phyloP scores from a whole-genome alignment of 2,888 invertebrate species.

The Marronus borbonicus region DNA sequence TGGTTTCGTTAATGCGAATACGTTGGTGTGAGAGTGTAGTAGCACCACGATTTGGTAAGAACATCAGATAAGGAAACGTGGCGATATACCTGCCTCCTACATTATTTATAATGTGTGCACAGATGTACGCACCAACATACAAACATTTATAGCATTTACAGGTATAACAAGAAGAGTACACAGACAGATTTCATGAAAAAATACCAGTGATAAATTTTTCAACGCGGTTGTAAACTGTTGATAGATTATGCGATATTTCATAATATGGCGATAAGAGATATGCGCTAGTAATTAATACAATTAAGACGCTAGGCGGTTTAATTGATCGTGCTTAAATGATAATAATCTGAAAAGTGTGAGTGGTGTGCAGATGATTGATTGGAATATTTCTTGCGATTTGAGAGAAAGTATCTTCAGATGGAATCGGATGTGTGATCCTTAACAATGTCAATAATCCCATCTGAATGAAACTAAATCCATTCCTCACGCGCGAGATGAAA shows the following conservation, averaged over 20 bases:
- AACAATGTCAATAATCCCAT: no score
- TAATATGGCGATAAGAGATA: constrained; percentile 42
- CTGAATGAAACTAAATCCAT: no score
- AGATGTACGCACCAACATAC: background rate
- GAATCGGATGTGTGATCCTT: background rate
- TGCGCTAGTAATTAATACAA: constrained; percentile 20
- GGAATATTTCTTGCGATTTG: background rate
- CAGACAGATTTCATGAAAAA: constrained; percentile 25
- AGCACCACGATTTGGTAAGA: background rate
- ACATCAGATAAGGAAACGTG: constrained; percentile 36
- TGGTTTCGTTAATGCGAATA: constrained; percentile 33
- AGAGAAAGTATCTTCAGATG: background rate
- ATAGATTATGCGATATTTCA: constrained; percentile 40
- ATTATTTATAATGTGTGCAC: constrained; percentile 17
- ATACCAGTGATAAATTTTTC: constrained; percentile 42
- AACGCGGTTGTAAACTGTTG: constrained; percentile 27
- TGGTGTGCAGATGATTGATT: constrained; percentile 10
- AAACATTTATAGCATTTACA: background rate
- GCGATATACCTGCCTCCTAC: background rate
- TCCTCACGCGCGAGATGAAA: no score
- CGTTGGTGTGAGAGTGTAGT: background rate
- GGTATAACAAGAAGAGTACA: constrained; percentile 30
- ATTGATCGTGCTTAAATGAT: constrained; percentile 15
- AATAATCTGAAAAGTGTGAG: background rate
- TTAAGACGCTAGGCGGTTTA: constrained; percentile 20